These are phyloP conservation scores for Rhimphoctona megacephalus DNA, from an alignment of 2,888 invertebrate species.

Conservation along the genomic window DNA sequence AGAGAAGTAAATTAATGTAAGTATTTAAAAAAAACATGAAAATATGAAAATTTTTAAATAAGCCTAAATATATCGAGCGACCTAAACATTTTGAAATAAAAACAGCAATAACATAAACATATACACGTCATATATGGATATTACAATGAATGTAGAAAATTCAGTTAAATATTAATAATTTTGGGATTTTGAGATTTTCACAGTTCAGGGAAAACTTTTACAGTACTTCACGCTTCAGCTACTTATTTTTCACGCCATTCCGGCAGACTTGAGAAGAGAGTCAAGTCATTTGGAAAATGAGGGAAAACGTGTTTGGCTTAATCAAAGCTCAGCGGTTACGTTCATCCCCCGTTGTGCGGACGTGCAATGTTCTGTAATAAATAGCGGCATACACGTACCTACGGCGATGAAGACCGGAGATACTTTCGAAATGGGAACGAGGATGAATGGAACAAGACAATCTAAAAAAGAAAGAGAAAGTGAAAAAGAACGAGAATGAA, in stretches of 20 bases:
- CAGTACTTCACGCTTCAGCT: neutral
- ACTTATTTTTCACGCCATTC: neutral
- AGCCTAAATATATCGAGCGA: neutral
- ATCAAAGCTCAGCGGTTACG: conserved; percentile 33
- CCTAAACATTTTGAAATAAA: neutral
- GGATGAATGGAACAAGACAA: conserved; percentile 18
- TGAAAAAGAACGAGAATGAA: neutral
- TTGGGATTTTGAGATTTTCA: neutral
- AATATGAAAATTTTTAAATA: neutral
- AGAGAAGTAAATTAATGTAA: too few relatives aligned
- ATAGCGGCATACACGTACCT: conserved; percentile 33
- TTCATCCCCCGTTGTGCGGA: conserved; percentile 17
- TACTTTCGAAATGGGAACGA: conserved; percentile 35
- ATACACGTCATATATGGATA: neutral
- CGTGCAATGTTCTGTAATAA: conserved; percentile 51
- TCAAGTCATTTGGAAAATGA: conserved; percentile 53
- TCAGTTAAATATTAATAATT: neutral
- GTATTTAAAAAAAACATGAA: neutral
- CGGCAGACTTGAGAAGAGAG: neutral
- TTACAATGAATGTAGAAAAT: neutral
- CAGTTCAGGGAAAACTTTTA: neutral
- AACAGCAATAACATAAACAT: neutral
- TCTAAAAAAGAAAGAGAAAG: conserved; percentile 5
- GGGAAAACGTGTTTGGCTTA: conserved; percentile 39
- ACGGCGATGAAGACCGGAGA: conserved; percentile 9